Evolutionary conservation across 2,888 invertebrate genomes (phyloP).

Genomic region (Thereva nobilitata): DNA sequence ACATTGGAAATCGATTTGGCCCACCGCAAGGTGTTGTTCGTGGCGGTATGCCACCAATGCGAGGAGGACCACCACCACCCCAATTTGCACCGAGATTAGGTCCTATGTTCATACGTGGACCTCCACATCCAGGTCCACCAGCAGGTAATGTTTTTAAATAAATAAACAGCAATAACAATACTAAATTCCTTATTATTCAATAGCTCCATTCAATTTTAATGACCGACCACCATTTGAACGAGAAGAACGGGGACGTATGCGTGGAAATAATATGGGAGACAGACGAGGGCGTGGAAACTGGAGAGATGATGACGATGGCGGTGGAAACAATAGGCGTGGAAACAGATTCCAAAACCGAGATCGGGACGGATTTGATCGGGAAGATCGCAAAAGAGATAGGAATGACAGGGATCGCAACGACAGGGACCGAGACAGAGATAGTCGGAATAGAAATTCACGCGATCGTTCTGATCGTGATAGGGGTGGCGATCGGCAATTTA

Average conservation of each 20-base stretch:
- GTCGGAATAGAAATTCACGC: conserved; percentile 26
- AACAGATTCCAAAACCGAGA: conserved; percentile 49
- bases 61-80: conserved; percentile 43
- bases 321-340: conserved; percentile 43
- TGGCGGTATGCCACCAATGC: conserved; percentile 38
- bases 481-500: conserved; percentile 39
- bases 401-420: conserved; percentile 43
- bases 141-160: conserved; percentile 25
- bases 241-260: conserved; percentile 41
- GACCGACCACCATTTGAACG: conserved; percentile 45
- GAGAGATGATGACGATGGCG: conserved; percentile 53
- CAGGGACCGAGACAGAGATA: conserved; percentile 41
- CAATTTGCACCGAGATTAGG: conserved; percentile 44
- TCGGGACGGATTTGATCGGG: conserved; percentile 54
- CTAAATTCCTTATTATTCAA: conserved; percentile 3
- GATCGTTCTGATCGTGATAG: conserved; percentile 45
- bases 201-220: conserved; percentile 41
- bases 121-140: conserved; percentile 44
- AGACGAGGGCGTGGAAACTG: conserved; percentile 47
- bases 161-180: not conserved
- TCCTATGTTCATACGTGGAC: conserved; percentile 46
- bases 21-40: conserved; percentile 42
- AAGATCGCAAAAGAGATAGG: conserved; percentile 41
- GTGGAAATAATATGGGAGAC: conserved; percentile 48
- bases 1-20: conserved; percentile 56